Evolutionary conservation across 2,113 vertebrate genomes (phyloP).

Genomic region (Brachyistius frenatus): DNA sequence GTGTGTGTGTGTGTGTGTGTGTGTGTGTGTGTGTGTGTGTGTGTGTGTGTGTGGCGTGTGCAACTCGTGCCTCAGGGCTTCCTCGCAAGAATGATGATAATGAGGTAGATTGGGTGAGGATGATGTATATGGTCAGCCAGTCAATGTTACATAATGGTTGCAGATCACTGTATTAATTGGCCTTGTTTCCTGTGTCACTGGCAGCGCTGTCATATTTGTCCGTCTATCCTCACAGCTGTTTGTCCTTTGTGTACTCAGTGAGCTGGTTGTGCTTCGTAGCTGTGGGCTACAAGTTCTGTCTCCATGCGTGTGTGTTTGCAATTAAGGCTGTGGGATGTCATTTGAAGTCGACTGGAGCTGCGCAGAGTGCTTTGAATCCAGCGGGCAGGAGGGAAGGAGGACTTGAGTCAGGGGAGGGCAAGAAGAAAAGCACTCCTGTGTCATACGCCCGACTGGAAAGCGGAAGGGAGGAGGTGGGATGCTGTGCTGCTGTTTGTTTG

Average conservation of each 20-base stretch:
- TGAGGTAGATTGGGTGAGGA: conserved; percentile 63
- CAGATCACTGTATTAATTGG: conserved; percentile 68
- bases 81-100: conserved; percentile 65
- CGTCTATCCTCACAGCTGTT: conserved; percentile 57
- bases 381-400: conserved; percentile 45
- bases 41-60: conserved; percentile 4
- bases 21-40: too few relatives aligned
- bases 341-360: conserved; percentile 64
- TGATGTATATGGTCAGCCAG: conserved; percentile 57
- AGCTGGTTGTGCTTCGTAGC: conserved; percentile 38
- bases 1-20: too few relatives aligned
- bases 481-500: conserved; percentile 42
- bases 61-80: conserved; percentile 44
- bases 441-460: conserved; percentile 41
- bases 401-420: conserved; percentile 45
- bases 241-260: conserved; percentile 50
- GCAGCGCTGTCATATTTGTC: conserved; percentile 38
- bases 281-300: conserved; percentile 37
- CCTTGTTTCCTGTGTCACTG: conserved; percentile 49
- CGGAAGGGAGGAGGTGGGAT: conserved; percentile 22
- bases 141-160: conserved; percentile 63
- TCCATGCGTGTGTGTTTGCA: conserved; percentile 40
- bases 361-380: conserved; percentile 64
- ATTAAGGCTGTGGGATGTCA: conserved; percentile 54
- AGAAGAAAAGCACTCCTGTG: conserved; percentile 55